phyloP scores from a whole-genome alignment of 2,888 invertebrate genomes.

The Hedychridium roseum region DNA sequence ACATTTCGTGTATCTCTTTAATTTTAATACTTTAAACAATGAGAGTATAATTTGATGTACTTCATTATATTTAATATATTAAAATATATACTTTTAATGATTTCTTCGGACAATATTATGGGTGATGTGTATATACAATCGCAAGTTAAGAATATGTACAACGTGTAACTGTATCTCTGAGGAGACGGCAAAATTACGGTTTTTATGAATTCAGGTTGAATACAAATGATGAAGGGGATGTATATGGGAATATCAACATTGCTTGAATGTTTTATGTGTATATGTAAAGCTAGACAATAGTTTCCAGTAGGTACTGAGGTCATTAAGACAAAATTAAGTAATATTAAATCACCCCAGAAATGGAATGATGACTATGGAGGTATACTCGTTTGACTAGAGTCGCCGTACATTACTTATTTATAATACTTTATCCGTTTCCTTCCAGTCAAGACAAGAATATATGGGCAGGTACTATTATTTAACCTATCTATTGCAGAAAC shows the following conservation, averaged over 20 bases:
- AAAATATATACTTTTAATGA: conserved; percentile 63
- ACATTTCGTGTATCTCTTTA: conserved; percentile 59
- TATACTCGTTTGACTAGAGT: conserved; percentile 62
- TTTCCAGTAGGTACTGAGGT: conserved; percentile 57
- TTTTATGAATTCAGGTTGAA: too few relatives aligned
- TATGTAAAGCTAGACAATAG: conserved; percentile 53
- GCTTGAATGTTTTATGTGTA: conserved; percentile 46
- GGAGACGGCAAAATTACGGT: conserved; percentile 41
- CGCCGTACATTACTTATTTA: conserved; percentile 57
- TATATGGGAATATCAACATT: conserved; percentile 3
- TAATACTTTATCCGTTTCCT: conserved; percentile 44
- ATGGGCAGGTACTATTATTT: too few relatives aligned
- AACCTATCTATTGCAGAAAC: too few relatives aligned
- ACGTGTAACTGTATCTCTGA: conserved; percentile 57
- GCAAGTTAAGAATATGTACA: conserved; percentile 54
- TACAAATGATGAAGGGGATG: too few relatives aligned
- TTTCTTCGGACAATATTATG: conserved; percentile 51
- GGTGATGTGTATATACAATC: conserved; percentile 59
- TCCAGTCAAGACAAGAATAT: too few relatives aligned
- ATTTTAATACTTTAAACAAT: conserved; percentile 60
- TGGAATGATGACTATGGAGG: conserved; percentile 48
- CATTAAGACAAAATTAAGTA: conserved; percentile 50
- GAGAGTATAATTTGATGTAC: conserved; percentile 59
- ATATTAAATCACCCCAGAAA: conserved; percentile 29
- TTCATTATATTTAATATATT: conserved; percentile 62